These are phyloP conservation scores for Epinephelus cyanopodus DNA, from an alignment of 2,113 vertebrate species.

Conservation along the genomic window DNA sequence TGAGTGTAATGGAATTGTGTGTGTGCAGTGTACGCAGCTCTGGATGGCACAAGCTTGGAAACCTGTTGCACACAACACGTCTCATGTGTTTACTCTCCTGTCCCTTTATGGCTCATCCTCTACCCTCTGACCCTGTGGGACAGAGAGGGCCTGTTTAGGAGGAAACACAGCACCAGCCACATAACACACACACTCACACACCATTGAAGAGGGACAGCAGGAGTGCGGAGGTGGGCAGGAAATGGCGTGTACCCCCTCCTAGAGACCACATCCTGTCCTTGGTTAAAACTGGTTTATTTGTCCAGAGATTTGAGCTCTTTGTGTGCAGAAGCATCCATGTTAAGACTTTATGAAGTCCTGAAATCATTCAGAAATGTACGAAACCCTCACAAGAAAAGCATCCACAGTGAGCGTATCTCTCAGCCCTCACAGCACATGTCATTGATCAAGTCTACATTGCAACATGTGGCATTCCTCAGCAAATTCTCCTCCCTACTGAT, in stretches of 20 bases:
- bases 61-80: constrained; percentile 34
- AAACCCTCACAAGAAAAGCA: constrained; percentile 23
- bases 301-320: constrained; percentile 58
- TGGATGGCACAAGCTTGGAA: constrained; percentile 38
- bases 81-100: constrained; percentile 67
- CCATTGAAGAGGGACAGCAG: constrained; percentile 63
- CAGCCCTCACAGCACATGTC: constrained; percentile 58
- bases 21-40: not conserved
- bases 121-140: constrained; percentile 73
- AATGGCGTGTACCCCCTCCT: constrained; percentile 74
- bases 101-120: constrained; percentile 74
- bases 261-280: constrained; percentile 78
- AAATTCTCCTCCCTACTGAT: constrained; percentile 70
- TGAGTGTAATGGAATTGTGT: not conserved
- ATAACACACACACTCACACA: constrained; percentile 52
- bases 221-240: constrained; percentile 75
- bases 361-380: not conserved
- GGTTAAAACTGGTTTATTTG: constrained; percentile 72
- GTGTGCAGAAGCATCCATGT: not conserved
- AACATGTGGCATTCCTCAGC: constrained; percentile 73
- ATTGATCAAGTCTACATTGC: constrained; percentile 70
- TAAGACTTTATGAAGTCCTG: not conserved
- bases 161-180: constrained; percentile 60
- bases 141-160: constrained; percentile 67
- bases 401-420: constrained; percentile 33